phyloP scores from a whole-genome alignment of 1,140 invertebrate species.

The Pseudomyrmex flavicornis region DNA sequence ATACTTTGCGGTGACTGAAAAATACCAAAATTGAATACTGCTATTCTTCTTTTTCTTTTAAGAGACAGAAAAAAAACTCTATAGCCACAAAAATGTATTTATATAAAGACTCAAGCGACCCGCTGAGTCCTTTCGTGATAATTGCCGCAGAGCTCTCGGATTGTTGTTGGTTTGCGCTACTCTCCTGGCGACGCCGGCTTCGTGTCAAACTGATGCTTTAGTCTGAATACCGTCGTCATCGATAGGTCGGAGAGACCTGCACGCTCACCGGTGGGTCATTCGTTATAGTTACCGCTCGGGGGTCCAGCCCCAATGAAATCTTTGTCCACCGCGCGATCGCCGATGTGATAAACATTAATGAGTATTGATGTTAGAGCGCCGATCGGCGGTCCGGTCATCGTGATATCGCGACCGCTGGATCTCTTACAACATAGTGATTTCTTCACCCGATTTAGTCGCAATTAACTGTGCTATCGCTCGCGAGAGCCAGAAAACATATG shows the following conservation, averaged over 20 bases:
- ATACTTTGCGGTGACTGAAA: too few relatives aligned
- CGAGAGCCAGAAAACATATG: background rate
- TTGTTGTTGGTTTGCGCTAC: constrained; percentile 16
- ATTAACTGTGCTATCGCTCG: constrained; percentile 51
- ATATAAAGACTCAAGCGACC: constrained; percentile 15
- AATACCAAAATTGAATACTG: too few relatives aligned
- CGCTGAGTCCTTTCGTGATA: constrained; percentile 33
- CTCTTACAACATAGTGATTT: constrained; percentile 59
- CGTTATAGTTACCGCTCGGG: constrained; percentile 71
- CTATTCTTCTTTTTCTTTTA: too few relatives aligned
- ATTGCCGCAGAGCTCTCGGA: constrained; percentile 18
- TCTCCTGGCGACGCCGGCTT: constrained; percentile 12
- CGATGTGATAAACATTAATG: constrained; percentile 75
- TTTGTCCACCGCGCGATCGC: constrained; percentile 66
- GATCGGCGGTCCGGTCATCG: constrained; percentile 60
- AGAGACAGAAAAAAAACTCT: too few relatives aligned
- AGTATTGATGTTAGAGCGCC: constrained; percentile 70
- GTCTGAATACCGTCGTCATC: constrained; percentile 35
- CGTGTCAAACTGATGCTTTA: constrained; percentile 19
- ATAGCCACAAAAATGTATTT: too few relatives aligned
- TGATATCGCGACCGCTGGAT: constrained; percentile 61
- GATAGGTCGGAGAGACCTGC: constrained; percentile 62
- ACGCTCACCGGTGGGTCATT: constrained; percentile 74
- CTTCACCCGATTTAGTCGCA: constrained; percentile 46
- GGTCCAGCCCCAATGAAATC: constrained; percentile 66